Conservation (phyloP, 2,113 vertebrate genomes). For the Sylvietta virens region DNA sequence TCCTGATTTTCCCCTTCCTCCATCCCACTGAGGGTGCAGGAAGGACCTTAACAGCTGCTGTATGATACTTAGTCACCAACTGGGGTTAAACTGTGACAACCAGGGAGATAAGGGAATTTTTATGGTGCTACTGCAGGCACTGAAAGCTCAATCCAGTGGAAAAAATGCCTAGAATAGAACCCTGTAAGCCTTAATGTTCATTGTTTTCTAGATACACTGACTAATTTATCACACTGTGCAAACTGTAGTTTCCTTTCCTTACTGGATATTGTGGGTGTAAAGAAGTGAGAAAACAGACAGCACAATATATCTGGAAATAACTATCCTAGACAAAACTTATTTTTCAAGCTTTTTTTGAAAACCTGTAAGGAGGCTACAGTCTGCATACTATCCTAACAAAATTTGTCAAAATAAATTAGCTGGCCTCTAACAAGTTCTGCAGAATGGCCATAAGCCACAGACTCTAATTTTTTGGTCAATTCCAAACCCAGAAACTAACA, state of each 20-base stretch:
- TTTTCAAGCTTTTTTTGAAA: conserved; percentile 12
- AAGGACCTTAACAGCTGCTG: neutral
- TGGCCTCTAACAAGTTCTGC: neutral
- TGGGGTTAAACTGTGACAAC: neutral
- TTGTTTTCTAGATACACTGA: conserved; percentile 17
- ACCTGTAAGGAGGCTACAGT: neutral
- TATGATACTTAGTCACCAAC: neutral
- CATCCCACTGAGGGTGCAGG: neutral
- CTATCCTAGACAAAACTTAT: neutral
- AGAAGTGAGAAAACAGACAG: neutral
- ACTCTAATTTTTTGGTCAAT: neutral
- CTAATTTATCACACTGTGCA: conserved; percentile 12
- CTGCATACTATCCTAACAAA: neutral
- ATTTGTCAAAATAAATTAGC: neutral
- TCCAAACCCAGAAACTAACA: neutral
- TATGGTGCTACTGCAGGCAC: neutral
- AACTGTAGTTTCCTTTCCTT: conserved; percentile 27
- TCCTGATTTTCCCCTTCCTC: neutral
- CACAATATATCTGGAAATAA: conserved; percentile 4
- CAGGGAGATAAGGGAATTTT: neutral
- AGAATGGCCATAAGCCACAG: neutral
- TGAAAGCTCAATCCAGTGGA: neutral
- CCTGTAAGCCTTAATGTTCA: neutral
- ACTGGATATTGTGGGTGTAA: neutral
- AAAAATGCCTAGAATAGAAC: neutral